phyloP scores from a whole-genome alignment of 2,797 vertebrate genomes.

The Cirrhinus mrigala region DNA sequence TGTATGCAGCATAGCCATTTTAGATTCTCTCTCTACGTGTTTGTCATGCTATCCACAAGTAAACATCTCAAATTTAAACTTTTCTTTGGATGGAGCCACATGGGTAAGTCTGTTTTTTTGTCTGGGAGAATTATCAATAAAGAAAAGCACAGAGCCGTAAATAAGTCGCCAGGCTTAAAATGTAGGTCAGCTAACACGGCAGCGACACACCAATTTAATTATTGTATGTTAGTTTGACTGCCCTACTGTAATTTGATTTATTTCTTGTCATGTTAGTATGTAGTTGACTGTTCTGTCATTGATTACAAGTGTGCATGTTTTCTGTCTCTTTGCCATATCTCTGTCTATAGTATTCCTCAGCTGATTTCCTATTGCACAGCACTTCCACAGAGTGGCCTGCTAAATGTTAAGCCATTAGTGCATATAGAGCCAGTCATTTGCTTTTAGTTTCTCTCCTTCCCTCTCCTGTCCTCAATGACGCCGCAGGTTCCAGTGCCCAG shows the following conservation, averaged over 20 bases:
- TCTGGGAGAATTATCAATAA: neutral
- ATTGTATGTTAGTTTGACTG: too few species aligned
- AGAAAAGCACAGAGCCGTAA: neutral
- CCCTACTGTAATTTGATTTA: neutral
- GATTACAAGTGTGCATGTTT: neutral
- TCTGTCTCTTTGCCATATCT: neutral
- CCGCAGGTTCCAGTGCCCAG: constrained; percentile 74
- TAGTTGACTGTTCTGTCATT: neutral
- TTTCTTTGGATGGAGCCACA: constrained; percentile 14
- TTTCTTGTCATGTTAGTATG: neutral
- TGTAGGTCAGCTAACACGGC: neutral
- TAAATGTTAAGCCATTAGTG: neutral
- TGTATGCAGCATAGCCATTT: constrained; percentile 34
- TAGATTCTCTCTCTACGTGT: constrained; percentile 33
- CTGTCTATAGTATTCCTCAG: neutral
- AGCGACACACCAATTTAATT: neutral
- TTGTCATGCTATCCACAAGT: neutral
- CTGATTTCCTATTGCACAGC: neutral
- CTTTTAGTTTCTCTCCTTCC: constrained; percentile 5
- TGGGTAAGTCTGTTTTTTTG: constrained; percentile 20
- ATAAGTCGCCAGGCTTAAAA: neutral
- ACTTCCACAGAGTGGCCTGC: neutral
- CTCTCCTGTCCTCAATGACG: constrained; percentile 58
- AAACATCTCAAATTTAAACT: neutral
- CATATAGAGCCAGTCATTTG: neutral